Evolutionary conservation across 2,888 invertebrate genomes (phyloP), one percentile per base, ranked within the genome.

Genomic region (Agrilus mali): DNA sequence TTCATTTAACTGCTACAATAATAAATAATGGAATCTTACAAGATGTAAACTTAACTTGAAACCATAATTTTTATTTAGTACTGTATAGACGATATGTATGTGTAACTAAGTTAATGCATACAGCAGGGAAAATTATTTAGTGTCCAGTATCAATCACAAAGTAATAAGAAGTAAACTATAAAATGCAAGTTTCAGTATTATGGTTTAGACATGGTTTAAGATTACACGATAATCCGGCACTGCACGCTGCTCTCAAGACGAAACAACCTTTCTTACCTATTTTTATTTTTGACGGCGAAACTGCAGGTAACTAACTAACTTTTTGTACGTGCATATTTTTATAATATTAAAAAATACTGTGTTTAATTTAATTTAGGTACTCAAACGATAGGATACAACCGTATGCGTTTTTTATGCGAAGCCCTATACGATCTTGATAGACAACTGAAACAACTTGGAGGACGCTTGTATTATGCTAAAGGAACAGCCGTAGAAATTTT

Each of bases 181-280:
- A 27, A 27, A 27, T 40, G 43, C 40, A 31, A 35, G 40, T 31
- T 33, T 43, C 53, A 52, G 70, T 79, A 34, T 69, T 80, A 27
- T 82, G 82, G 83, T 82, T 81, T 60, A 73, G 82, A 0, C 80
- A 81, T 57, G 82, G 82, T 0, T 63, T 82, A 38, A 71, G 82
- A 5, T 65, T 82, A 2, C 82, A 82, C 55, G 82, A 82, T 64
- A 82, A 81, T 64, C 80, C 82, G 0, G 73, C 82, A 0, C 58
- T 84, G 22, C 60, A 74, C 33, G 69, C 80, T 27, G 27, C 27
- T 27, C 27, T 27, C 10, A 27, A 27, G 27, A 27, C 8, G 4
- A 27, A 27, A 27, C 27, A 27, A 5, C 27, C 27, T 10, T 27
- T 27, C 27, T 5, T 27, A 10, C 27, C 27, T 3, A 27, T 27